Evolutionary conservation across 2,113 vertebrate genomes (phyloP), one percentile per base, ranked within the genome.

Genomic region (Ailurus styani): DNA sequence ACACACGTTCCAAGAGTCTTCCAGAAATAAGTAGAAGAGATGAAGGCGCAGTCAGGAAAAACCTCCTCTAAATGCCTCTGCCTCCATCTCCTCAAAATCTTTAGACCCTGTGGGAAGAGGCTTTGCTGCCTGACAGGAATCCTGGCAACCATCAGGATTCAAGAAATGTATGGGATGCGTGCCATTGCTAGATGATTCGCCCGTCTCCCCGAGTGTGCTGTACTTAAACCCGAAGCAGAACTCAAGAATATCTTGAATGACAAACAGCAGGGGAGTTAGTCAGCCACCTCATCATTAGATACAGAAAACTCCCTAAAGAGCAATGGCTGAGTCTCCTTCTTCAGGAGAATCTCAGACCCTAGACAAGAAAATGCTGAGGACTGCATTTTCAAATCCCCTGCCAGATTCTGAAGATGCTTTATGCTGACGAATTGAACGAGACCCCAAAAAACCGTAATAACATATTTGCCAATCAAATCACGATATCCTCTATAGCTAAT

Each of bases 301-400:
- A 54, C 7, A 37, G 14, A 60, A 78, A 89, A 93, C 52, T 64
- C n/a, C 68, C 29, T 27, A 13, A 34, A 84, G 29, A 91, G 31
- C 27, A 54, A 78, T 0, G 34, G 0, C 12, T 21, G 42, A 11
- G 17, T 85, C 31, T n/a, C 29, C n/a, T 25, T 90, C 50, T 45
- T 94, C 12, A 37, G 17, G 78, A 87, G 78, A 78, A 88, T 18
- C 57, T 81, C n/a, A 50, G 60, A 29, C 10, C 34, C 82, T 57
- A 3, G 40, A 12, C 0, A 1, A 40, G 34, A n/a, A 20, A n/a
- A 20, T 50, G 34, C 17, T 70, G 40, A 73, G 50, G 37, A 95
- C 90, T 96, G 75, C 66, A 75, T 90, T 88, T 89, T 75, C 73
- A 85, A 75, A 87, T 86, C 72, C 27, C 2, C 72, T 90, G 89